A percentile compares a stretch with the other conserved stretches of the same genome.
These are phyloP conservation scores for Ectropis grisescens DNA, from an alignment of 1,140 invertebrate species.

Conservation along the genomic window DNA sequence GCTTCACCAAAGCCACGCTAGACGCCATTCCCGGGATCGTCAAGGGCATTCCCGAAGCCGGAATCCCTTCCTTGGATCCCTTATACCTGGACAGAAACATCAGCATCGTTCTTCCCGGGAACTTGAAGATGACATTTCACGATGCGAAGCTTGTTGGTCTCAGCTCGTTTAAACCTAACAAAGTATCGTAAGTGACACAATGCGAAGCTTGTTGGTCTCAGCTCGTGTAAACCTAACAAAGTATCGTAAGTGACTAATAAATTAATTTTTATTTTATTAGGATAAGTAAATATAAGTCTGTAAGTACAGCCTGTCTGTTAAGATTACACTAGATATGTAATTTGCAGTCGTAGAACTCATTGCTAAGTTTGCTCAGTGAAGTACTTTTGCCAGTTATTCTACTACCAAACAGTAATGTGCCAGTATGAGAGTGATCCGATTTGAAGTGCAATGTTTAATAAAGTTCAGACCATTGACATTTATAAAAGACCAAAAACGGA, in stretches of 20 bases:
- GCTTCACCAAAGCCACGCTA: constrained; percentile 50
- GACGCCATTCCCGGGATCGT: constrained; percentile 53
- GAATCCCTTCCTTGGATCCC: constrained; percentile 44
- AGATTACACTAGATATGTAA: too few relatives aligned
- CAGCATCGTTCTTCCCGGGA: constrained; percentile 48
- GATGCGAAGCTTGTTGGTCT: constrained; percentile 47
- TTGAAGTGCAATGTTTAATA: too few relatives aligned
- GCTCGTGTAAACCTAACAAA: constrained; percentile 50
- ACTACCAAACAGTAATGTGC: too few relatives aligned
- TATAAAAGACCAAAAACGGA: too few relatives aligned
- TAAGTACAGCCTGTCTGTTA: too few relatives aligned
- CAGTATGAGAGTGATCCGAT: too few relatives aligned
- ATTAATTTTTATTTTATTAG: too few relatives aligned
- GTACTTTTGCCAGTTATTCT: too few relatives aligned
- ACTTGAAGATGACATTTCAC: constrained; percentile 54
- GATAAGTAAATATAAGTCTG: too few relatives aligned
- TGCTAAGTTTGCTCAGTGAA: too few relatives aligned
- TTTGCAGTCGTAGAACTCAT: too few relatives aligned
- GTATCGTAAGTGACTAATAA: constrained; percentile 60
- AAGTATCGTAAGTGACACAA: constrained; percentile 60
- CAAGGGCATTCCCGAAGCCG: constrained; percentile 47
- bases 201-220: constrained; percentile 41
- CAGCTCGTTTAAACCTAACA: constrained; percentile 45
- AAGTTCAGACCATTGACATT: too few relatives aligned
- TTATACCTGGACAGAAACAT: constrained; percentile 47